Percentiles rank a stretch among this genome's conserved stretches.
phyloP scores from a whole-genome alignment of 2,113 vertebrate species.

The Ochotona curzoniae region DNA sequence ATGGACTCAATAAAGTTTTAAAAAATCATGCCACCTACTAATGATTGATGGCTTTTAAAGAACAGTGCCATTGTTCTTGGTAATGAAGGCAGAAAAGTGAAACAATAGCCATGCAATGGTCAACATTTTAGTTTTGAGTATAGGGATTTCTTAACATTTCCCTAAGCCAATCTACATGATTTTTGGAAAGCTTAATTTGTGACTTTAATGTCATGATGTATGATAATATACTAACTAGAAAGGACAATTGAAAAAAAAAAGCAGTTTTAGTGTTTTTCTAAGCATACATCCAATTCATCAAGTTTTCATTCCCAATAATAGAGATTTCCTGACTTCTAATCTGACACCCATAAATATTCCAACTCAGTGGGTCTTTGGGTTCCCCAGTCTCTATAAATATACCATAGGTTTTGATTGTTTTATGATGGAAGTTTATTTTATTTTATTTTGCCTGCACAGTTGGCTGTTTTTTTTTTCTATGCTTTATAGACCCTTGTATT shows the following conservation, averaged over 20 bases:
- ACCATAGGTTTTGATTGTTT: slow-evolving; percentile 86
- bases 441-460: slow-evolving; percentile 88
- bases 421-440: slow-evolving; percentile 87
- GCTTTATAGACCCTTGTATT: slow-evolving; percentile 88
- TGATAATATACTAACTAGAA: slow-evolving; percentile 34
- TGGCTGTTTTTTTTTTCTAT: slow-evolving; percentile 84
- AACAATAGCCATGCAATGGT: not conserved
- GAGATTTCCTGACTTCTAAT: slow-evolving; percentile 78
- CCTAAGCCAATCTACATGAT: not conserved
- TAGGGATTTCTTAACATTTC: slow-evolving; percentile 17
- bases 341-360: slow-evolving; percentile 85
- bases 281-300: slow-evolving; percentile 66
- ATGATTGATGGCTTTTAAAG: not conserved
- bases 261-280: slow-evolving; percentile 45
- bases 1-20: not conserved
- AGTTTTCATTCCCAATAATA: slow-evolving; percentile 74
- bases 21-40: not conserved
- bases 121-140: slow-evolving; percentile 7
- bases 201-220: not conserved
- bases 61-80: not conserved
- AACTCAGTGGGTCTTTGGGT: slow-evolving; percentile 81
- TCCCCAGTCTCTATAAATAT: slow-evolving; percentile 84
- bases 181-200: slow-evolving; percentile 56
- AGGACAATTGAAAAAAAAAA: slow-evolving; percentile 41
- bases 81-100: not conserved